Base-by-base conservation (phyloP, 2,888 invertebrate genomes). In the Tenodera sinensis region DNA sequence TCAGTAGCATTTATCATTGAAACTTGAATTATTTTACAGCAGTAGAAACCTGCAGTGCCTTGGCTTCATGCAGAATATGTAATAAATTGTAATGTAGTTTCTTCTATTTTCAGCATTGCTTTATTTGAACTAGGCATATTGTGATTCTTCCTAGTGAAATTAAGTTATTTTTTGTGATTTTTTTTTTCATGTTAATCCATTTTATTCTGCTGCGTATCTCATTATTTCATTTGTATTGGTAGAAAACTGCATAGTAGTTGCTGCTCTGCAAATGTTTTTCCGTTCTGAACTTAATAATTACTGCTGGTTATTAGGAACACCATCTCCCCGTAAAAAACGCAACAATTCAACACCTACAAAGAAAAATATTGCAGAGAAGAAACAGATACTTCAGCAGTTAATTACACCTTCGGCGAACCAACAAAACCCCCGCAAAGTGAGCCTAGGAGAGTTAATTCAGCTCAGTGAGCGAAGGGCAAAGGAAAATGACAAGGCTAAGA, bases 281-380 rank as follows among this genome's bases (percentile, higher is more conserved):
- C 15, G 15, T 34, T 82, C 8, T 81, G 28, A 81, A 34, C 54
- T 27, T 6, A 82, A 15, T 28, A 71, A 15, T 81, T 81, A 34
- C 12, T n/a, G 28, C 28, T 28, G 28, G 83, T 28, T 82, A 86
- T 27, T 94, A 97, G 97, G 96, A 92, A 96, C 96, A 83, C 97
- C 97, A 47, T 97, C 97, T 88, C 97, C 96, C 86, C 95, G 96
- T 91, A 96, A 97, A 94, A 96, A 96, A 93, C 95, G 97, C 91
- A 97, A 96, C 93, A 97, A 96, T 93, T 97, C 97, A 14, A 97
- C 97, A 30, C 97, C 96, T 30, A 96, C 96, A 15, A 96, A 96
- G 94, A 96, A 96, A 93, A 96, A 96, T 91, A 95, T 95, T 28
- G 96, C 96, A 71, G 97, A 97, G 93, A 97, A 97, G 93, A 96